Evolutionary conservation across 2,888 invertebrate genomes (phyloP).

Genomic region (Acleris cristana): DNA sequence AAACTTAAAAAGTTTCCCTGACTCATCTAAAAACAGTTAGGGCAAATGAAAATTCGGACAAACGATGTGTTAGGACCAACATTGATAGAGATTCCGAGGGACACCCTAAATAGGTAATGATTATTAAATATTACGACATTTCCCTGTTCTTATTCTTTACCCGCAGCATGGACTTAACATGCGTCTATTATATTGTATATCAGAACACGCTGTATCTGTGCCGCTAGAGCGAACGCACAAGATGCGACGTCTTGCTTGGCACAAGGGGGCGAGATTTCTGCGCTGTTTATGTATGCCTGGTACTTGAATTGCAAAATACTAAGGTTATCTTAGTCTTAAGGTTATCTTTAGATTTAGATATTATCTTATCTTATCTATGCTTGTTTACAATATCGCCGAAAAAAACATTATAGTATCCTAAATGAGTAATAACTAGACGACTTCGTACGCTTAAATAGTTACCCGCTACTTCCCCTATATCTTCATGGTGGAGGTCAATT

Average conservation of each 20-base stretch:
- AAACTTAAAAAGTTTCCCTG: no score
- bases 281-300: constrained; percentile 25
- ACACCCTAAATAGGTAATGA: no score
- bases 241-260: constrained; percentile 48
- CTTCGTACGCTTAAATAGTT: no score
- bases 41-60: no score
- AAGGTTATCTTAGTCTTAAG: not conserved
- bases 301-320: constrained; percentile 17
- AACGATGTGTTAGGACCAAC: no score
- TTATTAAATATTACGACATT: not conserved
- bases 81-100: no score
- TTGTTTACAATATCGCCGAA: not conserved
- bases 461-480: no score
- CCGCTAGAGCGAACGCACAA: constrained; percentile 40
- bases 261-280: constrained; percentile 15
- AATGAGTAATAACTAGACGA: no score
- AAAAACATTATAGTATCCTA: no score
- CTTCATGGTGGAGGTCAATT: no score
- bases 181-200: constrained; percentile 5
- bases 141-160: not conserved
- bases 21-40: no score
- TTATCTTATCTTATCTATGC: not conserved
- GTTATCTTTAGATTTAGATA: no score
- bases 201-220: constrained; percentile 20
- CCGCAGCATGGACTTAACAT: constrained; percentile 11